These are phyloP conservation scores for Ptilodon capucinus DNA, from an alignment of 2,888 invertebrate genomes.

Conservation along the genomic window DNA sequence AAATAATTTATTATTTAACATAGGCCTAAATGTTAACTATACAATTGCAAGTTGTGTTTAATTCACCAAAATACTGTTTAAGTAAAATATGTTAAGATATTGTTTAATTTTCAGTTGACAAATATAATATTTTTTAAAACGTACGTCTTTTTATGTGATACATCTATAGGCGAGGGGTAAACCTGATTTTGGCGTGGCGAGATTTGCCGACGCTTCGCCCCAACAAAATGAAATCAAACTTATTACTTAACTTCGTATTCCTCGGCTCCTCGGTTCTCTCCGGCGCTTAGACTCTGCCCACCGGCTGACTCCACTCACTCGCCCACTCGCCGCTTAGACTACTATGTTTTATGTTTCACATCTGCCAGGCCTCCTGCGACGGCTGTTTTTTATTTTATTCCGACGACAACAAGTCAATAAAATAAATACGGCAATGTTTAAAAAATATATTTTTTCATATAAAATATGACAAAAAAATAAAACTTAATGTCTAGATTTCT, in stretches of 20 bases:
- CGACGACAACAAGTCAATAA: background rate
- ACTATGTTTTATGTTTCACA: too few relatives aligned
- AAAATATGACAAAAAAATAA: background rate
- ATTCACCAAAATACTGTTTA: constrained; percentile 65
- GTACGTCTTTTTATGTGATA: too few relatives aligned
- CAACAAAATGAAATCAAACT: too few relatives aligned
- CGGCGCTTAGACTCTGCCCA: too few relatives aligned
- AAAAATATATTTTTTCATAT: background rate
- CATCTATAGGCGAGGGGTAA: too few relatives aligned
- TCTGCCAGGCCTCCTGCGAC: too few relatives aligned
- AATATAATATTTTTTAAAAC: constrained; percentile 75
- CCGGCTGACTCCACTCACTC: too few relatives aligned
- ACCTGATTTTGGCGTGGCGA: too few relatives aligned
- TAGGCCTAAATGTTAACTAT: constrained; percentile 67
- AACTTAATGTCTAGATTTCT: background rate
- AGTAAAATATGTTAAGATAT: constrained; percentile 72
- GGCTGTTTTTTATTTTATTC: constrained; percentile 30
- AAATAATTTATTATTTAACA: constrained; percentile 54
- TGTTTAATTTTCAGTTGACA: constrained; percentile 81
- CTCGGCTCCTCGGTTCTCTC: too few relatives aligned
- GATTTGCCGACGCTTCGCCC: too few relatives aligned
- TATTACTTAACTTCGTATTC: too few relatives aligned
- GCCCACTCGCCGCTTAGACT: too few relatives aligned
- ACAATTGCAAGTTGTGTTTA: constrained; percentile 62
- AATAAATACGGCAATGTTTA: background rate